phyloP scores from a whole-genome alignment of 2,888 invertebrate genomes.

The Metalampra italica region DNA sequence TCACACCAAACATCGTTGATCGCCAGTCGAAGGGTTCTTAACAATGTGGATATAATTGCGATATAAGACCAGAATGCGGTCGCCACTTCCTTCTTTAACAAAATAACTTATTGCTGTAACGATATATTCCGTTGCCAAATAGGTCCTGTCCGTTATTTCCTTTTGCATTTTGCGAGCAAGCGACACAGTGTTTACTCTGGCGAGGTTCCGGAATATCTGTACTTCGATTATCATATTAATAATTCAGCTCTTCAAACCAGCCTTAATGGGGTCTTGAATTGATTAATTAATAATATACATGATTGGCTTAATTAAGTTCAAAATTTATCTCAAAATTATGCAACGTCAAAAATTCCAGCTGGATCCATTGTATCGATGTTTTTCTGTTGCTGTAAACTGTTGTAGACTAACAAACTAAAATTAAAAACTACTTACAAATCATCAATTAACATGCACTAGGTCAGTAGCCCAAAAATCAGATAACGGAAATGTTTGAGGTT shows the following conservation, averaged over 20 bases:
- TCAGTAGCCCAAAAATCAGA: too few relatives aligned
- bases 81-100: constrained; percentile 38
- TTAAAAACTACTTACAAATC: too few relatives aligned
- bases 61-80: too few relatives aligned
- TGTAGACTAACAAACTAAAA: too few relatives aligned
- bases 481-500: too few relatives aligned
- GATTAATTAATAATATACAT: constrained; percentile 1
- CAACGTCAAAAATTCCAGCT: too few relatives aligned
- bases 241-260: neutral
- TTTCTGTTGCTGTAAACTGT: too few relatives aligned
- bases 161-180: constrained; percentile 11
- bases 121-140: constrained; percentile 58
- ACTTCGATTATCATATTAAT: neutral
- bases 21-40: too few relatives aligned
- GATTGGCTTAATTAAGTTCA: constrained; percentile 2
- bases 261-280: neutral
- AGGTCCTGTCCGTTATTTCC: constrained; percentile 34
- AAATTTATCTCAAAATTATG: neutral
- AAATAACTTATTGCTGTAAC: constrained; percentile 55
- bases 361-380: too few relatives aligned
- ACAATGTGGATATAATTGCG: too few relatives aligned
- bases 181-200: constrained; percentile 6
- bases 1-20: too few relatives aligned
- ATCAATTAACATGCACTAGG: too few relatives aligned
- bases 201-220: neutral